Base-by-base conservation (phyloP, 2,797 vertebrate genomes). In the Halcyon chelicuti region DNA sequence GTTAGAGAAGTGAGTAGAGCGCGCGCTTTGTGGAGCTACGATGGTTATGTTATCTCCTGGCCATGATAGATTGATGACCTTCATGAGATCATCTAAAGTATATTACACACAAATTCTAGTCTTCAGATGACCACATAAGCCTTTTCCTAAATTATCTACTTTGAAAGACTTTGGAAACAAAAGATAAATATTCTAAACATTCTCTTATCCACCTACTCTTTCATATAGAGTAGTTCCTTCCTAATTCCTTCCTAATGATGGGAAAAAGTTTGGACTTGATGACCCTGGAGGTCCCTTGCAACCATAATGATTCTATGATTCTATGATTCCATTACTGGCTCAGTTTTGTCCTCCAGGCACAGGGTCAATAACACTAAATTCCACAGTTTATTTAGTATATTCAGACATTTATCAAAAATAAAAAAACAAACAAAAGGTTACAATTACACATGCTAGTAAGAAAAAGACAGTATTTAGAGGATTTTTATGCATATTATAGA, bases 331-430 rank as follows among this genome's bases (percentile, higher is more conserved):
- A 23, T 52, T 88, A 51, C 26, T 65, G 33, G 23, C 47, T 90
- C n/a, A 91, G 33, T 79, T 80, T 71, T 70, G 8, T 91, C 66
- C 67, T 76, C 33, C 33, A 94, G 70, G 71, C 87, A 94, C 10
- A 57, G 14, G 74, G n/a, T 91, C 68, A 92, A 74, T 52, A 90
- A 67, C 85, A 92, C 29, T 75, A 63, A 97, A 90, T 94, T 95
- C 42, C 70, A 95, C 71, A 96, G 61, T 58, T 97, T 91, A 92
- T 51, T 94, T 96, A 84, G n/a, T 88, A 72, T 88, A 88, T 73
- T 91, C 84, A 96, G 60, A 93, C 6, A 71, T 84, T 95, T 93
- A 63, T 39, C 54, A 63, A 80, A 95, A 94, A 55, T 22, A 46
- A 85, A 68, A 79, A 17, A 39, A 11, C 8, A 66, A 42, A 29